Evolutionary conservation across 53 echinoderm and acorn worm species (phyloP).

Genomic region (Holothuria scabra): DNA sequence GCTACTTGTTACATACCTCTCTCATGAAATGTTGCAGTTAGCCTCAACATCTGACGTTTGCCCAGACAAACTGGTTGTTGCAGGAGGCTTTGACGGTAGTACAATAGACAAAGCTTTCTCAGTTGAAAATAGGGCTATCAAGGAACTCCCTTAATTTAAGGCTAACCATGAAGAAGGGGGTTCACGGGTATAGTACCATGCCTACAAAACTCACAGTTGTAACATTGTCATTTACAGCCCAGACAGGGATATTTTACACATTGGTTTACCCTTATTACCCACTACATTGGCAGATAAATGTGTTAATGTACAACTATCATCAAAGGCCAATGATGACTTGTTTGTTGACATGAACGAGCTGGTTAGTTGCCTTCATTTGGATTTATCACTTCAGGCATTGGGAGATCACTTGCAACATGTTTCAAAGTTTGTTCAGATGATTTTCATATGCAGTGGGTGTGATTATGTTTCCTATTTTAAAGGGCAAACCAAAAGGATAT

Average conservation of each 20-base stretch:
- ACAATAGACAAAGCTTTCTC: slow-evolving; percentile 31
- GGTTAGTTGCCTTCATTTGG: background rate
- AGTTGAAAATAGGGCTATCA: background rate
- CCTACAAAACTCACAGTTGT: background rate
- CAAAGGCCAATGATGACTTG: slow-evolving; percentile 20
- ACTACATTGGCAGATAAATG: background rate
- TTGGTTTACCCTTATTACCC: slow-evolving; percentile 52
- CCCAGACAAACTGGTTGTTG: slow-evolving; percentile 2
- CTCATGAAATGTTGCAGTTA: background rate
- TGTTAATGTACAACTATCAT: slow-evolving; percentile 30
- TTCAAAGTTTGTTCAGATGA: background rate
- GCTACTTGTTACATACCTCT: background rate
- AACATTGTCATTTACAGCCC: slow-evolving; percentile 52
- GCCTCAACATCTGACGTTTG: background rate
- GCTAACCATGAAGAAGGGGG: slow-evolving; percentile 62
- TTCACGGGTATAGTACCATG: slow-evolving; percentile 60
- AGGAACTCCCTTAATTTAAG: background rate
- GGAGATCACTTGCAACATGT: background rate
- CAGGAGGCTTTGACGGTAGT: slow-evolving; percentile 56
- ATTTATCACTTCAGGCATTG: slow-evolving; percentile 24
- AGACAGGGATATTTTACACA: slow-evolving; percentile 54
- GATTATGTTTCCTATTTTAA: slow-evolving; percentile 52
- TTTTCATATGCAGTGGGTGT: no score
- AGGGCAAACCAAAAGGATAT: slow-evolving; percentile 18
- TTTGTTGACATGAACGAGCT: background rate